Evolutionary conservation across 1,140 invertebrate species (phyloP), one percentile per base, ranked within the genome.

Genomic region (Physella acuta): DNA sequence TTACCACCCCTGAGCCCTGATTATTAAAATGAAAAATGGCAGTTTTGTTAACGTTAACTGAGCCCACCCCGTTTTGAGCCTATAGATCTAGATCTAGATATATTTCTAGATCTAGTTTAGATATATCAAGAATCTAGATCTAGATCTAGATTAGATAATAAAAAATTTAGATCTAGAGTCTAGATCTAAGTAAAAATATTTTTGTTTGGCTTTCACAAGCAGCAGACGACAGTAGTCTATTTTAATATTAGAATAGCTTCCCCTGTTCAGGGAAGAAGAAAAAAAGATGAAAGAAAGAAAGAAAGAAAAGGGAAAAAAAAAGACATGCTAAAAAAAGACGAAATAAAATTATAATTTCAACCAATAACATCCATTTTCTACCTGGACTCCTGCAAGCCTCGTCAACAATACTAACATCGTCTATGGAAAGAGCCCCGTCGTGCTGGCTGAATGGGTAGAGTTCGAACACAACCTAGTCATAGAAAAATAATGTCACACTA

Each of bases 391-490:
- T 61, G 24, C 59, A 61, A 26, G 11, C 20, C 39, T 14, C 36
- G 39, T 26, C 24, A 37, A 34, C n/a, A 61, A 31, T n/a, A 36
- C 24, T 36, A 61, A 61, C 24, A 44, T 61, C 59, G 37, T 61
- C 59, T 26, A 61, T 36, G 2, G 59, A 61, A 16, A 61, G 16
- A 24, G 59, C 37, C 24, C 59, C 59, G n/a, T 33, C 2, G 36
- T 26, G 33, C 39, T 20, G 16, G 14, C 3, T 26, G 14, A 14
- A 8, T 14, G 39, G 2, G 28, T 2, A 1, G n/a, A n/a, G 34
- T 37, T 4, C 1, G 28, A 61, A 61, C 1, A 61, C 36, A 61
- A 61, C 36, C 59, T 61, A n/a, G n/a, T n/a, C n/a, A n/a, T n/a
- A n/a, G n/a, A n/a, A n/a, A n/a, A n/a, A n/a, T n/a, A n/a, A n/a